Percentiles rank a stretch among this genome's conserved stretches.
phyloP scores from a whole-genome alignment of 1,140 invertebrate genomes.

The Drosophila ficusphila region DNA sequence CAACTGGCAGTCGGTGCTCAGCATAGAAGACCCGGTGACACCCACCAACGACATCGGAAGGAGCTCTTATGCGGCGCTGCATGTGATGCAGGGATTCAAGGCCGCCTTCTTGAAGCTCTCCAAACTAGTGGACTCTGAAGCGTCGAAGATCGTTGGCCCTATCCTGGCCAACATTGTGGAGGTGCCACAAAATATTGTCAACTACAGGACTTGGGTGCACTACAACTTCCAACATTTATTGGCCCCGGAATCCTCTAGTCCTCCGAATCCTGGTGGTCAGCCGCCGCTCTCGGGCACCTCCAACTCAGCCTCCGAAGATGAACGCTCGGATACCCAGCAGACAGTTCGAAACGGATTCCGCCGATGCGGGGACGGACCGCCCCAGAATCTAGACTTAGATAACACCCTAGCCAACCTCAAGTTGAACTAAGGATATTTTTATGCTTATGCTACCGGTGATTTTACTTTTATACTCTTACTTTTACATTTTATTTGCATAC shows the following conservation, averaged over 20 bases:
- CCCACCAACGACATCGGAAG: constrained; percentile 65
- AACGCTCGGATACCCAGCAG: not conserved
- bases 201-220: constrained; percentile 57
- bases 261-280: not conserved
- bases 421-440: constrained; percentile 13
- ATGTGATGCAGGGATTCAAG: constrained; percentile 54
- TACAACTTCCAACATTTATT: constrained; percentile 44
- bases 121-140: constrained; percentile 57
- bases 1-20: constrained; percentile 54
- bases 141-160: constrained; percentile 32
- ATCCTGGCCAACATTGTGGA: constrained; percentile 48
- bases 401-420: not conserved
- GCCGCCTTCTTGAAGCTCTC: constrained; percentile 55
- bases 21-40: constrained; percentile 64
- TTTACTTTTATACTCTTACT: constrained; percentile 1
- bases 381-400: constrained; percentile 1
- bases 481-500: constrained; percentile 3
- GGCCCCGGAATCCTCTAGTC: not conserved
- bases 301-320: constrained; percentile 5
- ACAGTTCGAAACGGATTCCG: constrained; percentile 5
- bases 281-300: not conserved
- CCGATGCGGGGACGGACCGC: not conserved
- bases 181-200: constrained; percentile 33
- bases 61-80: constrained; percentile 50
- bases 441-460: constrained; percentile 11